phyloP scores from a whole-genome alignment of 2,888 invertebrate species.

The Lycophotia porphyrea region DNA sequence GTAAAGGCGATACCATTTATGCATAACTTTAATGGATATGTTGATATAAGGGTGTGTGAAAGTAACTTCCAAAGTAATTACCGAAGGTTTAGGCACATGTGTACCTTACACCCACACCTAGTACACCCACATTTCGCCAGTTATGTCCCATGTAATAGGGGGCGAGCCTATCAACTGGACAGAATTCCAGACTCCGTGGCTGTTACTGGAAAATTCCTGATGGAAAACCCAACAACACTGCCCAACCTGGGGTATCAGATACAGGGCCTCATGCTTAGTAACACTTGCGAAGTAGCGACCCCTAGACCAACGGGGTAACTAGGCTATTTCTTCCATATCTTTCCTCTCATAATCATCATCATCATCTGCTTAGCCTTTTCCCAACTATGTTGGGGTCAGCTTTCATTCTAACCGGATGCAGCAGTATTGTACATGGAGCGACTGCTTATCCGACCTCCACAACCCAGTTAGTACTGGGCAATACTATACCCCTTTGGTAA shows the following conservation, averaged over 20 bases:
- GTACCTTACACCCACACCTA: too few species aligned
- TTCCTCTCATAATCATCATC: not conserved
- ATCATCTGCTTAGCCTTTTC: too few species aligned
- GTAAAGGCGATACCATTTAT: not conserved
- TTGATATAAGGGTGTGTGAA: too few species aligned
- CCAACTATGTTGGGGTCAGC: too few species aligned
- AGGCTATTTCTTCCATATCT: not conserved
- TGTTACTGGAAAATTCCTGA: too few species aligned
- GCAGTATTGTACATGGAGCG: too few species aligned
- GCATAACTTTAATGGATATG: not conserved
- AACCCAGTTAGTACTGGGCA: not conserved
- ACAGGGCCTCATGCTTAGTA: not conserved
- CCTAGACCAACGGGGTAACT: not conserved
- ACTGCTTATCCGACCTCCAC: too few species aligned
- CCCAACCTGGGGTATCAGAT: not conserved
- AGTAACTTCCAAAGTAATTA: not conserved
- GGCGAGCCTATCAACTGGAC: not conserved
- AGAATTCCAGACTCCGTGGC: too few species aligned
- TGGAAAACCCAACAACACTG: not conserved
- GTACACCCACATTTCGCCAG: too few species aligned
- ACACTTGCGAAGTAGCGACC: not conserved
- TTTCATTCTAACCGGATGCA: too few species aligned
- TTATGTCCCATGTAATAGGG: not conserved
- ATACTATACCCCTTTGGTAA: not conserved
- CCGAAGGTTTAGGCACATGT: not conserved